phyloP scores from a whole-genome alignment of 2,113 vertebrate genomes.

The Thryonomys swinderianus region DNA sequence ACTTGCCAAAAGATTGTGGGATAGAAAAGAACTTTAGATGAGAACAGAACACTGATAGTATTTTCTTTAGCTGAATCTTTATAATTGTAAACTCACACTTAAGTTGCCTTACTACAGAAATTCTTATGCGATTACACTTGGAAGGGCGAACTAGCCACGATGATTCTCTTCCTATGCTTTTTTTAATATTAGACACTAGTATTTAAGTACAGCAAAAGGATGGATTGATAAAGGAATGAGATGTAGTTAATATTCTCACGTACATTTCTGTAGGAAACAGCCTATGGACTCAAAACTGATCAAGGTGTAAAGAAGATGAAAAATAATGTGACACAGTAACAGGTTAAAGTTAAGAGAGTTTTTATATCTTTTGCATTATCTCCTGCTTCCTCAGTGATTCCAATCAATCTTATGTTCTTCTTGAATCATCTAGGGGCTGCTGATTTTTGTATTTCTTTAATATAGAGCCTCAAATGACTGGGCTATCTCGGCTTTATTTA shows the following conservation, averaged over 20 bases:
- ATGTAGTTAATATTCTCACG: neutral
- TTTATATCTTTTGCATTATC: no score
- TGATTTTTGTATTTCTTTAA: no score
- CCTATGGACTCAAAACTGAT: no score
- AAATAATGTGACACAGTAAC: no score
- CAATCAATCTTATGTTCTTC: no score
- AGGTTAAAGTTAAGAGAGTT: no score
- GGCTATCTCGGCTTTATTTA: no score
- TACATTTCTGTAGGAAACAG: neutral
- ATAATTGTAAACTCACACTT: neutral
- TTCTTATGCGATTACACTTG: neutral
- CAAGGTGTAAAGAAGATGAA: no score
- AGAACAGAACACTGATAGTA: neutral
- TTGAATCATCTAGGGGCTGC: no score
- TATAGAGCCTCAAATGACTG: no score
- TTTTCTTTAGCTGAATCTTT: neutral
- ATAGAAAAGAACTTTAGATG: neutral
- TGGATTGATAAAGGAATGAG: neutral
- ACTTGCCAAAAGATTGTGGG: neutral
- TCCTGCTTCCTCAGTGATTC: no score
- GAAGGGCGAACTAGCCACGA: neutral
- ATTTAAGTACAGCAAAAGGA: neutral
- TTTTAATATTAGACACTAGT: neutral
- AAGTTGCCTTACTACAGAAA: neutral
- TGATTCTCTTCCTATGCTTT: neutral